Conservation (phyloP, 2,797 vertebrate species). For the Leuciscus waleckii region DNA sequence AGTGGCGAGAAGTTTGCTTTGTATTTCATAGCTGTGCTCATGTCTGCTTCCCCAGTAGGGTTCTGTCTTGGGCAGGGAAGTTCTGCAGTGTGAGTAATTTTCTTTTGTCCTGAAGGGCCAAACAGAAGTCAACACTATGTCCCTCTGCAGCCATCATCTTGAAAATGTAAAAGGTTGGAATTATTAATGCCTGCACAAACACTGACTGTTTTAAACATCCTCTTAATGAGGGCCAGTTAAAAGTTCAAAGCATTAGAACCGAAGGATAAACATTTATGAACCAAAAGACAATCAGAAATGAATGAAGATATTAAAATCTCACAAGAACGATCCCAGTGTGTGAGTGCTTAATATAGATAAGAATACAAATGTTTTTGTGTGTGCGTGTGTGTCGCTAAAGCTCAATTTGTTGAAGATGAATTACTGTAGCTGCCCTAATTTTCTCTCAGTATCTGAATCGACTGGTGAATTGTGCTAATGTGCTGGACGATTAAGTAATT, state of each 20-base stretch:
- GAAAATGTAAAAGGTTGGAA: conserved; percentile 39
- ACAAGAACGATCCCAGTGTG: not conserved
- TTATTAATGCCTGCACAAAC: conserved; percentile 28
- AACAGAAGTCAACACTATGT: conserved; percentile 36
- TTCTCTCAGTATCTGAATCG: conserved; percentile 51
- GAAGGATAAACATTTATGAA: not conserved
- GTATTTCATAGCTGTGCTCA: conserved; percentile 18
- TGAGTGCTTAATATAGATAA: not conserved
- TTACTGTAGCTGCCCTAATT: conserved; percentile 71
- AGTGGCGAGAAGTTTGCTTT: conserved; percentile 12
- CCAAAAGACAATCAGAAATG: conserved; percentile 1
- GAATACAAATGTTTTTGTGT: conserved; percentile 6
- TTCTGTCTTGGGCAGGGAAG: conserved; percentile 1
- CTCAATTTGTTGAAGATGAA: conserved; percentile 63
- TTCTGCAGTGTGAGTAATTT: conserved; percentile 18
- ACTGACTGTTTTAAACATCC: conserved; percentile 21
- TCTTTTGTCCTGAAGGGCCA: conserved; percentile 43
- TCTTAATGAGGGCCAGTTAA: conserved; percentile 21
- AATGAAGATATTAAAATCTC: conserved; percentile 20
- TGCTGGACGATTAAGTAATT: conserved; percentile 62
- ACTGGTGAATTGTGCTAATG: conserved; percentile 58
- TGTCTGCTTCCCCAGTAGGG: conserved; percentile 27
- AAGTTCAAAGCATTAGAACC: conserved; percentile 2
- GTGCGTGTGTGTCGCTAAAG: conserved; percentile 50
- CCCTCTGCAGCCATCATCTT: conserved; percentile 22